phyloP scores from a whole-genome alignment of 2,797 vertebrate species.

The Phataginus tetradactyla region DNA sequence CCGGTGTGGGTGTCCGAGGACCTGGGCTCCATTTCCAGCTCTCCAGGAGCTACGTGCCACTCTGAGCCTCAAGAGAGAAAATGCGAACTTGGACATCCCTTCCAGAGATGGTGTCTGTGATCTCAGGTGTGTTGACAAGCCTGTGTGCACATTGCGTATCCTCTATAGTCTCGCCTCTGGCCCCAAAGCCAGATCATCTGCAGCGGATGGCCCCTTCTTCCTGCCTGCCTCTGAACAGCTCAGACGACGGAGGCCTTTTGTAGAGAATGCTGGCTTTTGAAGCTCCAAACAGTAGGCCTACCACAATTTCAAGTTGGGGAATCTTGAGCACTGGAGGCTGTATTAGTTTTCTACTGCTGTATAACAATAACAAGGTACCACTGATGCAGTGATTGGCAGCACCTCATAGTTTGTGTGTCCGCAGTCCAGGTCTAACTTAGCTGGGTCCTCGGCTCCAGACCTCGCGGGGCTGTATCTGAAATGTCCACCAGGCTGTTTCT shows the following conservation, averaged over 20 bases:
- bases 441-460: rapidly evolving
- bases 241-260: rapidly evolving
- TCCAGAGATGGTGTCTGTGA: not conserved
- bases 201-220: rapidly evolving
- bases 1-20: rapidly evolving
- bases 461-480: not conserved
- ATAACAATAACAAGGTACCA: too few relatives aligned
- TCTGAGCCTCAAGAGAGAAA: not conserved
- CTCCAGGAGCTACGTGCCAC: too few relatives aligned
- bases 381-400: rapidly evolving
- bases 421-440: not conserved
- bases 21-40: too few relatives aligned
- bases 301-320: not conserved
- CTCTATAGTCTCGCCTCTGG: rapidly evolving
- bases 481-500: not conserved
- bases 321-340: rapidly evolving
- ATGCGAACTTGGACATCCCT: not conserved
- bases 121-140: too few relatives aligned
- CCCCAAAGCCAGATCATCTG: rapidly evolving
- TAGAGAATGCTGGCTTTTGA: not conserved
- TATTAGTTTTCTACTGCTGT: not conserved
- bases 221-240: not conserved
- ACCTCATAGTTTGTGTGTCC: too few relatives aligned
- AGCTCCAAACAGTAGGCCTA: rapidly evolving
- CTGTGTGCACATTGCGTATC: rapidly evolving